These are phyloP conservation scores for Thermophis baileyi DNA, from an alignment of 2,113 vertebrate genomes.

Conservation along the genomic window DNA sequence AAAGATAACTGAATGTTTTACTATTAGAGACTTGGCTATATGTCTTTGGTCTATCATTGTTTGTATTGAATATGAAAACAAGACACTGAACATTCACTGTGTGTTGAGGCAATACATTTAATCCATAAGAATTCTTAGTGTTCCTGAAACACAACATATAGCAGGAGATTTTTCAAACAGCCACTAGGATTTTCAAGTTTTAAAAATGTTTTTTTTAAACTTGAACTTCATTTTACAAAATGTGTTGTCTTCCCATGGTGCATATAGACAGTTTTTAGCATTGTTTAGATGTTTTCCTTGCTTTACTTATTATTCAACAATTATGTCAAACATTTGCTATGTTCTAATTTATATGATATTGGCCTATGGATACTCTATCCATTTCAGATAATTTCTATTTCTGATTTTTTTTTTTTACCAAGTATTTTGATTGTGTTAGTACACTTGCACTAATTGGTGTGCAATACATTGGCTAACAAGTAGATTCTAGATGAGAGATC, in stretches of 20 bases:
- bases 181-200: slow-evolving; percentile 5
- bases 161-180: slow-evolving; percentile 14
- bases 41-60: not conserved
- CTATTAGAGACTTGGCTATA: not conserved
- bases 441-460: not conserved
- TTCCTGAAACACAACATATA: slow-evolving; percentile 8
- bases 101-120: not conserved
- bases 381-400: not conserved
- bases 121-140: slow-evolving; percentile 11
- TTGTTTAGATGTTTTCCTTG: not conserved
- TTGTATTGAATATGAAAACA: slow-evolving; percentile 19
- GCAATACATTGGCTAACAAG: not conserved
- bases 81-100: not conserved
- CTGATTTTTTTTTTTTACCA: not conserved
- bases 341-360: not conserved
- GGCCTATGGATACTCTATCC: not conserved
- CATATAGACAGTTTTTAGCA: not conserved
- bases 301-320: not conserved
- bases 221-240: slow-evolving; percentile 6
- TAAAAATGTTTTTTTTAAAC: not conserved
- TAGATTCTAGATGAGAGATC: not conserved
- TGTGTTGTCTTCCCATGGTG: not conserved
- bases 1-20: slow-evolving; percentile 14
- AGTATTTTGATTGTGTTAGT: not conserved
- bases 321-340: not conserved